A percentile compares a stretch with the other conserved stretches of the same genome.
Conservation (phyloP, 2,113 vertebrate genomes). For the Anoura caudifer region DNA sequence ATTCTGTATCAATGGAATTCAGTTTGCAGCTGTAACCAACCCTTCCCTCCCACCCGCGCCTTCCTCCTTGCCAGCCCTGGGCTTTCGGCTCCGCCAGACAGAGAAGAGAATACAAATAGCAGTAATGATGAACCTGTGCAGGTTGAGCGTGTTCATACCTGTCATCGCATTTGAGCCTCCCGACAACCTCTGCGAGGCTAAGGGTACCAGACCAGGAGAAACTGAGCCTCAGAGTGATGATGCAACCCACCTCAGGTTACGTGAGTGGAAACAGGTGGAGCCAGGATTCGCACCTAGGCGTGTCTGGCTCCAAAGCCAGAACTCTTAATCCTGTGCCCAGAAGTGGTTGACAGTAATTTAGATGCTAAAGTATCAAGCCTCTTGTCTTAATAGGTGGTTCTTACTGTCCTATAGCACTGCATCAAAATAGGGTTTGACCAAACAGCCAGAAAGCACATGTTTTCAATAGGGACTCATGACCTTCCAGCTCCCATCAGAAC, state of each 20-base stretch:
- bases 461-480: neutral
- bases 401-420: neutral
- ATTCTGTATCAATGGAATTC: slow-evolving; percentile 26
- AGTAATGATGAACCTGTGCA: neutral
- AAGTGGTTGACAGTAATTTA: neutral
- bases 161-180: neutral
- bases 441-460: neutral
- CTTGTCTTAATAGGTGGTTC: neutral
- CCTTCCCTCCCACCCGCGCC: neutral
- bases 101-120: neutral
- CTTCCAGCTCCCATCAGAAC: neutral
- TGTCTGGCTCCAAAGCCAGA: neutral
- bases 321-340: neutral
- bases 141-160: neutral
- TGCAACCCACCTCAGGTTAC: neutral
- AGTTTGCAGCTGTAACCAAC: neutral
- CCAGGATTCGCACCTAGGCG: neutral
- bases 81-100: neutral
- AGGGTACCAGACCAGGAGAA: neutral
- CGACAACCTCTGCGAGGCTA: neutral
- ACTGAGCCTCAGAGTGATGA: neutral
- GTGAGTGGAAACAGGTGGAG: neutral
- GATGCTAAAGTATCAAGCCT: neutral
- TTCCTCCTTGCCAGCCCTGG: neutral
- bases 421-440: neutral